phyloP scores from a whole-genome alignment of 2,113 vertebrate genomes.

The Myotis lucifugus region DNA sequence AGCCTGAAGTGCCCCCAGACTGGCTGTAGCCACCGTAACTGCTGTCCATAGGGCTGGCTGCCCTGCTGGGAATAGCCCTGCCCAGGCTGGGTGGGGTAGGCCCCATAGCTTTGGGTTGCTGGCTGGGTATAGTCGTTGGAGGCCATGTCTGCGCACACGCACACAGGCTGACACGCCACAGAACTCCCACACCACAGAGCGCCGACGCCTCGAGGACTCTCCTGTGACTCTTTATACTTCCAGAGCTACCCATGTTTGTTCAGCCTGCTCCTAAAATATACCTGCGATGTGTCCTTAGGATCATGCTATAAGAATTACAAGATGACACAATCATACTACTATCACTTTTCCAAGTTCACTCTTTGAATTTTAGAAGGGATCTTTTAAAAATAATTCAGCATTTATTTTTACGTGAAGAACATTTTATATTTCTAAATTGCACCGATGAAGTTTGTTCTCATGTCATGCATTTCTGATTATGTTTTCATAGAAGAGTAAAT shows the following conservation, averaged over 20 bases:
- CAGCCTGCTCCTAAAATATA: neutral
- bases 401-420: slow-evolving; percentile 22
- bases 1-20: no score
- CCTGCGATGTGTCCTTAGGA: neutral
- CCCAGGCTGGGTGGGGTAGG: no score
- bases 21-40: no score
- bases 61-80: no score
- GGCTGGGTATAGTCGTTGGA: no score
- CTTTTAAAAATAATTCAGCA: neutral
- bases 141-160: no score
- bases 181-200: no score
- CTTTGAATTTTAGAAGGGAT: neutral
- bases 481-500: neutral
- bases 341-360: neutral
- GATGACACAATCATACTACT: neutral
- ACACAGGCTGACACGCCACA: no score
- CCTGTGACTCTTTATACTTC: neutral
- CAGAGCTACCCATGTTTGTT: neutral
- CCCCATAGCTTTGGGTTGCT: no score
- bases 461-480: neutral
- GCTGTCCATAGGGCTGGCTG: no score
- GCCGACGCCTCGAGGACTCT: neutral
- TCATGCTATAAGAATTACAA: neutral
- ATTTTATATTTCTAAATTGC: neutral
- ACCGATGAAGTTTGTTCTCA: neutral